Evolutionary conservation across 1,140 invertebrate species (phyloP).

Genomic region (Drosophila pectinifera): DNA sequence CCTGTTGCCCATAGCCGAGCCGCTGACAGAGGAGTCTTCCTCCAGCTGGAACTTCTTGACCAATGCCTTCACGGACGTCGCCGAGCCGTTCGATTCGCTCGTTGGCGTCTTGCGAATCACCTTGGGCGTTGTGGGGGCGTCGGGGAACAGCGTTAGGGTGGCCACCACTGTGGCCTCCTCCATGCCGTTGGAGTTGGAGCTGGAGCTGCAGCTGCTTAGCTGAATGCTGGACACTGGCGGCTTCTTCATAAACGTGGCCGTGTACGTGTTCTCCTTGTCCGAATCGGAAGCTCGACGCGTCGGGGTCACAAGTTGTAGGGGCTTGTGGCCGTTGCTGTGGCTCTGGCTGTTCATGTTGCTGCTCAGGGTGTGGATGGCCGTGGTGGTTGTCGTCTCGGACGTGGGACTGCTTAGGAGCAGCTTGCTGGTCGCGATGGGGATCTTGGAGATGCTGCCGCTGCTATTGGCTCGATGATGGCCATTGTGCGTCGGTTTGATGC

Average conservation of each 20-base stretch:
- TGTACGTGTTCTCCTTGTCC: constrained; percentile 82
- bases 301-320: constrained; percentile 72
- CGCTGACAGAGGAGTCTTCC: constrained; percentile 43
- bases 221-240: constrained; percentile 67
- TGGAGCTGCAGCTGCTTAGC: constrained; percentile 27
- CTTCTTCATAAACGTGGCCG: constrained; percentile 74
- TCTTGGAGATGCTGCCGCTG: constrained; percentile 52
- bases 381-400: constrained; percentile 48
- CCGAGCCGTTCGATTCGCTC: constrained; percentile 65
- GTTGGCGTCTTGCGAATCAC: constrained; percentile 84
- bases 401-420: constrained; percentile 27
- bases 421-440: constrained; percentile 59
- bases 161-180: constrained; percentile 72
- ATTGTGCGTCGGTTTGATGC: constrained; percentile 47
- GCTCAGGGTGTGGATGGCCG: constrained; percentile 60
- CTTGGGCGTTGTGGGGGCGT: constrained; percentile 88
- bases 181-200: constrained; percentile 42
- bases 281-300: constrained; percentile 76
- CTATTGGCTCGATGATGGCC: constrained; percentile 45
- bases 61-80: constrained; percentile 81
- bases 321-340: constrained; percentile 23
- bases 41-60: constrained; percentile 84
- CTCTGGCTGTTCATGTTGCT: constrained; percentile 21
- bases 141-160: constrained; percentile 85
- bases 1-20: not conserved